phyloP scores from a whole-genome alignment of 92 coral and sea anemone species.

The Paragorgia papillata region DNA sequence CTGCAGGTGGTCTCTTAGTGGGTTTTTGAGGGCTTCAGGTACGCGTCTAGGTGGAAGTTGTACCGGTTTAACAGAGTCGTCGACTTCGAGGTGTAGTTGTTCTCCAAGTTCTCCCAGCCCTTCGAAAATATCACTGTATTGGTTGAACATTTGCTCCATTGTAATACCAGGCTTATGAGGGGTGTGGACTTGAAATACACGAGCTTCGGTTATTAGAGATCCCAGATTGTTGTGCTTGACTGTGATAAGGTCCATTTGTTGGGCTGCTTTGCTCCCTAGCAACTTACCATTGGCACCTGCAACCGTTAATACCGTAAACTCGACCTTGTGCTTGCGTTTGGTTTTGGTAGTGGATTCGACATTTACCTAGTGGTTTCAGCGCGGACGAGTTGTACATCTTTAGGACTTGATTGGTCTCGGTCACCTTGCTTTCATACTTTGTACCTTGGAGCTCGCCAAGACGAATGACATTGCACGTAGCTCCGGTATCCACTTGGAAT shows the following conservation, averaged over 20 bases:
- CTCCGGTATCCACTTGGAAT: slow-evolving; percentile 1
- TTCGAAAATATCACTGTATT: slow-evolving; percentile 15
- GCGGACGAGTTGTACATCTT: slow-evolving; percentile 43
- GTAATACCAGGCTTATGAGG: too few species aligned
- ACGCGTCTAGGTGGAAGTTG: slow-evolving; percentile 25
- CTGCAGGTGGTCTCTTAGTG: slow-evolving; percentile 4
- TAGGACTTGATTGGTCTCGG: not conserved
- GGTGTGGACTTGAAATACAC: too few species aligned
- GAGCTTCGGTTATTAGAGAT: not conserved
- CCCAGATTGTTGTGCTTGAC: not conserved
- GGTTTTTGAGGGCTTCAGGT: slow-evolving; percentile 18
- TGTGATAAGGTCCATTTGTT: not conserved
- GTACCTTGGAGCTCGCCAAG: not conserved
- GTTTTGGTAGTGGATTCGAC: not conserved
- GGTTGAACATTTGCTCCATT: too few species aligned
- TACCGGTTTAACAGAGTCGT: not conserved
- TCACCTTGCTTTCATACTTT: not conserved
- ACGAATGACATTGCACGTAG: slow-evolving; percentile 14
- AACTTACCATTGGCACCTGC: not conserved
- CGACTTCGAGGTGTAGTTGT: slow-evolving; percentile 15
- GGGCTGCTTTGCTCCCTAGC: not conserved
- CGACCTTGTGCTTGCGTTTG: not conserved
- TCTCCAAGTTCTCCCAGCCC: slow-evolving; percentile 11
- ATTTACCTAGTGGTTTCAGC: not conserved
- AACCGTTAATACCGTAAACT: not conserved